Conservation (phyloP, 1,140 invertebrate species). For the Sarcophaga peregrina region DNA sequence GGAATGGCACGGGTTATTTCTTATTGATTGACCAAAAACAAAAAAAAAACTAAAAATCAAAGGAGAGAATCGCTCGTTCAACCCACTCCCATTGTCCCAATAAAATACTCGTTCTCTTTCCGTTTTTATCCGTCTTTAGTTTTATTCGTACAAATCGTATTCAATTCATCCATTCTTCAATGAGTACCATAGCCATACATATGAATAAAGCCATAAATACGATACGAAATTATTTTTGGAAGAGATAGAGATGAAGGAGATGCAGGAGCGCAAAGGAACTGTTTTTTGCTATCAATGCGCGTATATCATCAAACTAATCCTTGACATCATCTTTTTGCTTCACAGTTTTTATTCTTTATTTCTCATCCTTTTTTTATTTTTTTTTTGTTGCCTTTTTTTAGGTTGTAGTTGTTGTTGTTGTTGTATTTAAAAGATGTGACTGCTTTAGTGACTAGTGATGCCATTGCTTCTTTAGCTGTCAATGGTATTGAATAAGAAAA, state of each 20-base stretch:
- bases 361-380: neutral
- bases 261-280: neutral
- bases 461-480: constrained; percentile 33
- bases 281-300: no score
- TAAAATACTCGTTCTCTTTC: no score
- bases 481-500: constrained; percentile 48
- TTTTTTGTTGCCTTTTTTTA: no score
- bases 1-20: neutral
- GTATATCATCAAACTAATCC: constrained; percentile 45
- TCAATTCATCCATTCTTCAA: no score
- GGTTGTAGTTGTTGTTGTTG: neutral
- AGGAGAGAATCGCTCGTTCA: no score
- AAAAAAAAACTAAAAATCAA: neutral
- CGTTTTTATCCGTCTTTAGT: no score
- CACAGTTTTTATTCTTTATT: no score
- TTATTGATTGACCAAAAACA: constrained; percentile 11
- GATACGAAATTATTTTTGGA: neutral
- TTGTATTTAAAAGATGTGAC: constrained; percentile 23
- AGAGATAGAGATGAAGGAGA: neutral
- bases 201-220: constrained; percentile 19
- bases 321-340: constrained; percentile 39
- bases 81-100: no score
- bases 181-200: neutral
- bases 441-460: neutral
- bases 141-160: no score